Evolutionary conservation across 2,797 vertebrate genomes (phyloP).

Genomic region (Rhynchotus rufescens): DNA sequence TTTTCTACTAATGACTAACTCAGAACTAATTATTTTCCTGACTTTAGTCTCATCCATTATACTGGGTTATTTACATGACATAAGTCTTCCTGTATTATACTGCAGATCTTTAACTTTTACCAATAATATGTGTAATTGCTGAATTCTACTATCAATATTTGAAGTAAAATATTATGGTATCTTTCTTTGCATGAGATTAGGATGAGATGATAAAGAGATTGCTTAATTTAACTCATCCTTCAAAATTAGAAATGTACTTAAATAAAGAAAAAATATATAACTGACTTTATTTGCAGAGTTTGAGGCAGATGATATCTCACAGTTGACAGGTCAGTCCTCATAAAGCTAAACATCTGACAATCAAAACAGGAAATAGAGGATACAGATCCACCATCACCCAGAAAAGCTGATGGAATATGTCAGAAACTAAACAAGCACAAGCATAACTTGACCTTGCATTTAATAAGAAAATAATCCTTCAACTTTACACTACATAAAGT

Average conservation of each 20-base stretch:
- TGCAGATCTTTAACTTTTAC: neutral
- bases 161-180: neutral
- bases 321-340: conserved; percentile 56
- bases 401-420: conserved; percentile 17
- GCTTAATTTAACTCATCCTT: neutral
- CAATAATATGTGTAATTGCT: neutral
- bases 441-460: conserved; percentile 40
- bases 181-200: neutral
- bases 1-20: neutral
- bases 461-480: conserved; percentile 46
- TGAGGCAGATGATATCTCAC: conserved; percentile 12
- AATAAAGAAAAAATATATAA: neutral
- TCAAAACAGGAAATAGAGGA: conserved; percentile 6
- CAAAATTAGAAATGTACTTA: neutral
- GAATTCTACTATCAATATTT: neutral
- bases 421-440: neutral
- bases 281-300: conserved; percentile 39
- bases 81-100: neutral
- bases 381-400: conserved; percentile 37
- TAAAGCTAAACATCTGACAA: conserved; percentile 53
- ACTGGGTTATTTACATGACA: neutral
- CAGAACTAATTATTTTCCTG: neutral
- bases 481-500: neutral
- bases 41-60: neutral
- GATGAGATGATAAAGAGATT: neutral